Evolutionary conservation across 2,113 vertebrate species (phyloP).

Genomic region (Lates calcarifer): DNA sequence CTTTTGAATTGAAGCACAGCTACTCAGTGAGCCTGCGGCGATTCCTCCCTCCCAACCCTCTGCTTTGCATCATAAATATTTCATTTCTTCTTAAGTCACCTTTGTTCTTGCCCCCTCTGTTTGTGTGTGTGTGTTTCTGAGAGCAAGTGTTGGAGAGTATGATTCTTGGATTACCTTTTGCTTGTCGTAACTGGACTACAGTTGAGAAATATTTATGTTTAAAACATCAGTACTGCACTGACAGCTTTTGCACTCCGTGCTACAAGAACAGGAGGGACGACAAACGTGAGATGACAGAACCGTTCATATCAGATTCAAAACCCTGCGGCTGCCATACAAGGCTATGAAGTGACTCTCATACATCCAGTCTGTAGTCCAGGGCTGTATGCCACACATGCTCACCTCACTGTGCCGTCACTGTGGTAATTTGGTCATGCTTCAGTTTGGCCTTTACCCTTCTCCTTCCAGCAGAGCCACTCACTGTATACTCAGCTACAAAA

Average conservation of each 20-base stretch:
- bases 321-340: neutral
- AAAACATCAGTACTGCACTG: neutral
- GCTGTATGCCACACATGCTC: neutral
- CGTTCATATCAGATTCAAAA: slow-evolving; percentile 9
- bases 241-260: neutral
- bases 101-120: neutral
- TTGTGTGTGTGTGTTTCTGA: neutral
- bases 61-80: slow-evolving; percentile 51
- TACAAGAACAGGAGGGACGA: neutral
- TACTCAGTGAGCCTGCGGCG: slow-evolving; percentile 17
- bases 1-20: slow-evolving; percentile 19
- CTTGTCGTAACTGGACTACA: neutral
- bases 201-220: slow-evolving; percentile 17
- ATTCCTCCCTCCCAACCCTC: slow-evolving; percentile 1
- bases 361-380: neutral
- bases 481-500: slow-evolving; percentile 1
- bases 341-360: neutral
- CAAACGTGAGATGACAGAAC: slow-evolving; percentile 15
- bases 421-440: neutral
- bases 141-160: neutral
- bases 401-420: neutral
- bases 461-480: slow-evolving; percentile 6
- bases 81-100: slow-evolving; percentile 33
- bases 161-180: slow-evolving; percentile 14
- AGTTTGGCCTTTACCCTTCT: slow-evolving; percentile 15